These are phyloP conservation scores for Ganaspis brasiliensis DNA, from an alignment of 2,888 invertebrate species.

Conservation along the genomic window DNA sequence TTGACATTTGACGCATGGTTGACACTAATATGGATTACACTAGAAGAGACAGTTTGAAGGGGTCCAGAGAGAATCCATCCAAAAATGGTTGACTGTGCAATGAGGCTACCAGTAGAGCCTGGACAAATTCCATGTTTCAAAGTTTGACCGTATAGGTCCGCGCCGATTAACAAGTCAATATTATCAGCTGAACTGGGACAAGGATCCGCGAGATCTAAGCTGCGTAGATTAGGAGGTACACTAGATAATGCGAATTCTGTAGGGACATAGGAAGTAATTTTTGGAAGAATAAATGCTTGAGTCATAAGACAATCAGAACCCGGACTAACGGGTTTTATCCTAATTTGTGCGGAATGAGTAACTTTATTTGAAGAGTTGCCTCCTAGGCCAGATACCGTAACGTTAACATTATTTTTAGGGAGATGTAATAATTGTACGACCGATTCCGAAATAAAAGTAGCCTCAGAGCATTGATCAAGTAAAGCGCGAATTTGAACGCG, in stretches of 20 bases:
- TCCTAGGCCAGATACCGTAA: constrained; percentile 28
- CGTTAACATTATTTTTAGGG: neutral
- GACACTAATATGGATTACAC: neutral
- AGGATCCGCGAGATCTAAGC: constrained; percentile 7
- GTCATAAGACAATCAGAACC: no score
- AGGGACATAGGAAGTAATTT: constrained; percentile 15
- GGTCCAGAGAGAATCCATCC: constrained; percentile 43
- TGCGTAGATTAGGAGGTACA: neutral
- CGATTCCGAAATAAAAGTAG: constrained; percentile 39
- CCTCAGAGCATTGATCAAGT: constrained; percentile 44
- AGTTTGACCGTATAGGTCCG: neutral
- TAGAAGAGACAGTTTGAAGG: neutral
- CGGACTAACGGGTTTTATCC: neutral
- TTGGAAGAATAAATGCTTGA: no score
- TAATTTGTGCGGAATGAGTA: neutral
- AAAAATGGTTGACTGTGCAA: constrained; percentile 36
- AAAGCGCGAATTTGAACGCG: constrained; percentile 36
- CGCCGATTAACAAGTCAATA: constrained; percentile 28
- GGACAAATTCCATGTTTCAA: neutral
- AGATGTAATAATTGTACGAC: constrained; percentile 38
- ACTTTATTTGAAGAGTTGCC: neutral
- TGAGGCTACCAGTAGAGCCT: neutral
- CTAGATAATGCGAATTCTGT: neutral
- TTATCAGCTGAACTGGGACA: neutral
- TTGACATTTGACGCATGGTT: neutral